Conservation (phyloP, 2,113 vertebrate genomes). For the Anoura caudifer region DNA sequence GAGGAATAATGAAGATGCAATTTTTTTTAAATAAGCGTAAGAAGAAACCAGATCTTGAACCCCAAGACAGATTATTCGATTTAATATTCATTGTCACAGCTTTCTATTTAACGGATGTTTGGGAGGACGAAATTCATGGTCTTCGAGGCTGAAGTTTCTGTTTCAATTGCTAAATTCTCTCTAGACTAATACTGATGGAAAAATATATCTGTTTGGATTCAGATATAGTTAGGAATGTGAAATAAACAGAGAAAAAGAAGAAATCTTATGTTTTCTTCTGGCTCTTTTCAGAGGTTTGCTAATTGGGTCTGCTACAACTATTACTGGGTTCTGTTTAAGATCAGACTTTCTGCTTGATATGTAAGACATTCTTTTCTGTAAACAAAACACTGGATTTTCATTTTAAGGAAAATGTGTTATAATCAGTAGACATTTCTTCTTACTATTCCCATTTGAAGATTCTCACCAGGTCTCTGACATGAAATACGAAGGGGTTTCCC, state of each 20-base stretch:
- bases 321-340: slow-evolving; percentile 49
- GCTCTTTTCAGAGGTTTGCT: slow-evolving; percentile 62
- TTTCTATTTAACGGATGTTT: background rate
- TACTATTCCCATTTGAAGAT: background rate
- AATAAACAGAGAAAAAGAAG: background rate
- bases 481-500: slow-evolving; percentile 6
- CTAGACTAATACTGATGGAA: slow-evolving; percentile 20
- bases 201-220: slow-evolving; percentile 46
- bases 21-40: background rate
- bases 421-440: slow-evolving; percentile 22
- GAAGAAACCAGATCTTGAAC: background rate
- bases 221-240: slow-evolving; percentile 56
- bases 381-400: slow-evolving; percentile 52
- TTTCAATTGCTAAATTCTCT: slow-evolving; percentile 14
- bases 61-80: background rate
- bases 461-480: slow-evolving; percentile 34
- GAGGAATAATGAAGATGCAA: background rate
- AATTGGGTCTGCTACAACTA: slow-evolving; percentile 58
- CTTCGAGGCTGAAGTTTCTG: background rate
- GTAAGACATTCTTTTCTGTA: slow-evolving; percentile 41
- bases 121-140: background rate
- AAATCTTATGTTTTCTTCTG: slow-evolving; percentile 42
- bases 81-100: background rate
- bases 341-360: slow-evolving; percentile 47
- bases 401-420: slow-evolving; percentile 58